phyloP scores from a whole-genome alignment of 1,140 invertebrate genomes.

The Spodoptera litura region DNA sequence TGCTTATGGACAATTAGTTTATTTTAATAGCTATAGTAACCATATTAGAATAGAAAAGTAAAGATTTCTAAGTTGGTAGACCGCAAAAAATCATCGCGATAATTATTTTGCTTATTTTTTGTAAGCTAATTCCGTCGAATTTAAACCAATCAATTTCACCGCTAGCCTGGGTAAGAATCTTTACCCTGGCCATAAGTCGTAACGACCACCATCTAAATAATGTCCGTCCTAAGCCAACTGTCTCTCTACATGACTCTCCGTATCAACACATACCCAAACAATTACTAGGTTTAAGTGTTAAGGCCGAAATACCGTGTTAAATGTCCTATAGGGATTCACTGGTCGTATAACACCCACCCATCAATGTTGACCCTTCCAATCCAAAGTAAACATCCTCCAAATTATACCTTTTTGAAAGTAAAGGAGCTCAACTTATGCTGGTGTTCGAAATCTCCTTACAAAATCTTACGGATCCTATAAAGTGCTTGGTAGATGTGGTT shows the following conservation, averaged over 20 bases:
- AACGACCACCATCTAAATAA: conserved; percentile 37
- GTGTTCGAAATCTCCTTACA: conserved; percentile 56
- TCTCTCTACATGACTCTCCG: conserved; percentile 52
- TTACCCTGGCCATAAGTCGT: neutral
- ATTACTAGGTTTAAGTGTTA: conserved; percentile 80
- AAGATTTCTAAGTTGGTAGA: too few species aligned
- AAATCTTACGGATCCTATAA: conserved; percentile 64
- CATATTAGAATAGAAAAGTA: too few species aligned
- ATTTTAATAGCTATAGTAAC: too few species aligned
- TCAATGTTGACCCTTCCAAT: conserved; percentile 66
- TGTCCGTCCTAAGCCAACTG: conserved; percentile 58
- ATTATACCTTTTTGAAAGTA: neutral
- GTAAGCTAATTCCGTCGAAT: too few species aligned
- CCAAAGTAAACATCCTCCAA: conserved; percentile 30
- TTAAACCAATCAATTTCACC: too few species aligned
- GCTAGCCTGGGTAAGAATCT: too few species aligned
- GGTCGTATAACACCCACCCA: conserved; percentile 76
- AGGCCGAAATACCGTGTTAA: conserved; percentile 80
- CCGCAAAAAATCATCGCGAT: too few species aligned
- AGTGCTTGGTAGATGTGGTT: conserved; percentile 4
- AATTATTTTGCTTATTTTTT: too few species aligned
- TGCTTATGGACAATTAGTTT: too few species aligned
- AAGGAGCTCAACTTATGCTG: conserved; percentile 61
- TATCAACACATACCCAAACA: conserved; percentile 63
- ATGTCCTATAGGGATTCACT: conserved; percentile 71